Percentiles rank a stretch among this genome's conserved stretches.
phyloP scores from a whole-genome alignment of 1,140 invertebrate genomes.

The Drosophila yakuba region DNA sequence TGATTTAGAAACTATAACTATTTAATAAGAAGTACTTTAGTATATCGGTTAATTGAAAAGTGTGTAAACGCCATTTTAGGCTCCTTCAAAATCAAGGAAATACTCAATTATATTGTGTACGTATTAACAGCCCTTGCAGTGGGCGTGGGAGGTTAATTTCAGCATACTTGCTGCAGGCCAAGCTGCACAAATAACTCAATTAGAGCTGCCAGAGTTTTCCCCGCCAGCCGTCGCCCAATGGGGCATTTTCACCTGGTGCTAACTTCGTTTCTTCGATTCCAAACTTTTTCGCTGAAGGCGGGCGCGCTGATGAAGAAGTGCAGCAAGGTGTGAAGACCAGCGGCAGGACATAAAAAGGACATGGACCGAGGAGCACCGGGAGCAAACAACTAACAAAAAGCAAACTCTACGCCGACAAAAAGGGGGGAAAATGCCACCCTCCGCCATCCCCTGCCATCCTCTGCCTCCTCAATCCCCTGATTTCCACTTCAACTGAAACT shows the following conservation, averaged over 20 bases:
- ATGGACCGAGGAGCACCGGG: constrained; percentile 2
- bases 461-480: neutral
- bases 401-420: constrained; percentile 35
- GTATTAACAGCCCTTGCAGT: neutral
- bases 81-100: neutral
- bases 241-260: constrained; percentile 43
- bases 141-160: constrained; percentile 41
- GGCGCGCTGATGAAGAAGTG: constrained; percentile 76
- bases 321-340: constrained; percentile 60
- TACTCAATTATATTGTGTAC: neutral
- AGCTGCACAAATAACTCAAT: constrained; percentile 75
- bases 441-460: too few relatives aligned
- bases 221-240: neutral
- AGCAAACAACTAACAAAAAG: constrained; percentile 56
- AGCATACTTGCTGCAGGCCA: constrained; percentile 45
- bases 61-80: neutral
- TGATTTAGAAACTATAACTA: too few relatives aligned
- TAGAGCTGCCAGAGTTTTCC: constrained; percentile 43
- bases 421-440: constrained; percentile 1
- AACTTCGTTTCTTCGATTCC: constrained; percentile 58
- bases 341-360: constrained; percentile 8
- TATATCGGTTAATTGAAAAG: neutral
- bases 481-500: constrained; percentile 32
- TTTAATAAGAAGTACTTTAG: too few relatives aligned
- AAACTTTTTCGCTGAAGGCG: constrained; percentile 45